phyloP scores from a whole-genome alignment of 2,113 vertebrate genomes.

The Puffinus mauretanicus region DNA sequence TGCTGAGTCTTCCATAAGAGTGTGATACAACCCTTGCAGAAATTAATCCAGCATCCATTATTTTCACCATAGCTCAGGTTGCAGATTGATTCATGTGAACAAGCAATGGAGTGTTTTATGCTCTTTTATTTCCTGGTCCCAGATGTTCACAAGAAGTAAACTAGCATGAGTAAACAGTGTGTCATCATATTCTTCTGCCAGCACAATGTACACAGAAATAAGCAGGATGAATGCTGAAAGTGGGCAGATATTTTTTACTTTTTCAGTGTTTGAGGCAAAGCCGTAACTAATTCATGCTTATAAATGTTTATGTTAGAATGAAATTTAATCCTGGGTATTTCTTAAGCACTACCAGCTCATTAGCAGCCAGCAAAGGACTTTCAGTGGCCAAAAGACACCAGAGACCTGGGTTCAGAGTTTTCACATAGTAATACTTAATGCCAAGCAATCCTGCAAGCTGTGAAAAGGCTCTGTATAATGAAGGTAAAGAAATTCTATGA shows the following conservation, averaged over 20 bases:
- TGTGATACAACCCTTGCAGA: neutral
- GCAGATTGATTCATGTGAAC: neutral
- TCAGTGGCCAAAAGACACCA: neutral
- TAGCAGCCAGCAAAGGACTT: neutral
- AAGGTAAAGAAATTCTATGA: neutral
- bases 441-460: neutral
- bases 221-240: neutral
- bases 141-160: slow-evolving; percentile 1
- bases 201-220: neutral
- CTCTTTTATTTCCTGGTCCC: neutral
- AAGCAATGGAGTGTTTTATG: neutral
- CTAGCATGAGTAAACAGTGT: neutral
- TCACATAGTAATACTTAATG: neutral
- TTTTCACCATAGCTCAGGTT: neutral
- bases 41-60: neutral
- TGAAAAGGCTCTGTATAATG: neutral
- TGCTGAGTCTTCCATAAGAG: neutral
- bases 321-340: neutral
- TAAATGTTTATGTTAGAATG: neutral
- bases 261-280: neutral
- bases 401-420: neutral
- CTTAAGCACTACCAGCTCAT: neutral
- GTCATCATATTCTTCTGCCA: neutral
- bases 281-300: neutral
- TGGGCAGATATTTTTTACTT: neutral